Evolutionary conservation across 2,888 invertebrate genomes (phyloP).

Genomic region (Xestoiulus laeticollis): DNA sequence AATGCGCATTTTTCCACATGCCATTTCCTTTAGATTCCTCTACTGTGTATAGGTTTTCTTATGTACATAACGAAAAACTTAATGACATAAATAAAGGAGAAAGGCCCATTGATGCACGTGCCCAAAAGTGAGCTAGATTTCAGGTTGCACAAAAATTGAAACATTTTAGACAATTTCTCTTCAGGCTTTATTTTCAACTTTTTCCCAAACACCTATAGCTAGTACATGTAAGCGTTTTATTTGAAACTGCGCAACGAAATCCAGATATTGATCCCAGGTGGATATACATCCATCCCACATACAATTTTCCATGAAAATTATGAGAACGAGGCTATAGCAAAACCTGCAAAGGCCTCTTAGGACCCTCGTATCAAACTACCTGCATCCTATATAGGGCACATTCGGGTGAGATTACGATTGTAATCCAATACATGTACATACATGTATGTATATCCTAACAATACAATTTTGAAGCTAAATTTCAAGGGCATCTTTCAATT

Average conservation of each 20-base stretch:
- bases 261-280: conserved; percentile 17
- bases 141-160: not conserved
- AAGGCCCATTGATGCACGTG: not conserved
- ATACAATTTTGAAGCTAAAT: too few relatives aligned
- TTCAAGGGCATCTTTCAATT: too few relatives aligned
- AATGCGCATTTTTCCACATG: conserved; percentile 4
- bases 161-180: not conserved
- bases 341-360: not conserved
- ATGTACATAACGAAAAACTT: not conserved
- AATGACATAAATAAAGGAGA: not conserved
- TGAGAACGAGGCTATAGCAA: not conserved
- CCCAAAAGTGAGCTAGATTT: not conserved
- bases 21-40: not conserved
- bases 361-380: not conserved
- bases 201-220: too few relatives aligned
- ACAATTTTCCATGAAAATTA: not conserved
- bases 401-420: not conserved
- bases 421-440: not conserved
- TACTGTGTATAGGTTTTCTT: not conserved
- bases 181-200: not conserved
- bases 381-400: too few relatives aligned
- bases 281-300: not conserved
- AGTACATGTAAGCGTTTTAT: too few relatives aligned
- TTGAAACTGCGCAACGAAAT: not conserved
- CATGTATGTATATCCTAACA: too few relatives aligned